These are phyloP conservation scores for Reticulitermes lucifugus DNA, from an alignment of 2,888 invertebrate species.

Conservation along the genomic window DNA sequence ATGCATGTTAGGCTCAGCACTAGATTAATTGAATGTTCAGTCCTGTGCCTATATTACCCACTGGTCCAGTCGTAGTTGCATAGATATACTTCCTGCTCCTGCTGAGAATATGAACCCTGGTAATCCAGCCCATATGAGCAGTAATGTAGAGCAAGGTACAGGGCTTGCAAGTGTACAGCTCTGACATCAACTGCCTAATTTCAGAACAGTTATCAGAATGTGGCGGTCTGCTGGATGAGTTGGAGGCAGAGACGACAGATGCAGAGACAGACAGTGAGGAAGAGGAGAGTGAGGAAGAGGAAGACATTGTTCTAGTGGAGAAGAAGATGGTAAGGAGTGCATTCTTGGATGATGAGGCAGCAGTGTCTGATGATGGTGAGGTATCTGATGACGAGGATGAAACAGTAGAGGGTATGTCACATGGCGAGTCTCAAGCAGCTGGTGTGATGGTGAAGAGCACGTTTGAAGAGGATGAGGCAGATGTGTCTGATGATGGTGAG, in stretches of 20 bases:
- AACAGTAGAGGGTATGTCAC: constrained; percentile 48
- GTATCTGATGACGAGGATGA: constrained; percentile 56
- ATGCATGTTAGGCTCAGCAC: too few species aligned
- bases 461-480: background rate
- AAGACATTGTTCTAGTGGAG: constrained; percentile 56
- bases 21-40: too few species aligned
- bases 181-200: background rate
- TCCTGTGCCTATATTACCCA: too few species aligned
- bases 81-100: too few species aligned
- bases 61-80: too few species aligned
- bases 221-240: constrained; percentile 54
- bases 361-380: constrained; percentile 56
- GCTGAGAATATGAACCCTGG: too few species aligned
- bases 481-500: constrained; percentile 51
- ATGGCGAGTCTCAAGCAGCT: constrained; percentile 54
- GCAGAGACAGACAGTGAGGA: constrained; percentile 60
- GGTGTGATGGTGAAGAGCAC: constrained; percentile 57
- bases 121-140: too few species aligned
- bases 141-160: too few species aligned
- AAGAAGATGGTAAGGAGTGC: constrained; percentile 58
- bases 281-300: constrained; percentile 59
- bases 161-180: background rate
- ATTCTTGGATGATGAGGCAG: constrained; percentile 67
- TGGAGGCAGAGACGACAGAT: constrained; percentile 57
- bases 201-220: constrained; percentile 47